These are phyloP conservation scores for Gibbula magus DNA, from an alignment of 2,888 invertebrate species.

Conservation along the genomic window DNA sequence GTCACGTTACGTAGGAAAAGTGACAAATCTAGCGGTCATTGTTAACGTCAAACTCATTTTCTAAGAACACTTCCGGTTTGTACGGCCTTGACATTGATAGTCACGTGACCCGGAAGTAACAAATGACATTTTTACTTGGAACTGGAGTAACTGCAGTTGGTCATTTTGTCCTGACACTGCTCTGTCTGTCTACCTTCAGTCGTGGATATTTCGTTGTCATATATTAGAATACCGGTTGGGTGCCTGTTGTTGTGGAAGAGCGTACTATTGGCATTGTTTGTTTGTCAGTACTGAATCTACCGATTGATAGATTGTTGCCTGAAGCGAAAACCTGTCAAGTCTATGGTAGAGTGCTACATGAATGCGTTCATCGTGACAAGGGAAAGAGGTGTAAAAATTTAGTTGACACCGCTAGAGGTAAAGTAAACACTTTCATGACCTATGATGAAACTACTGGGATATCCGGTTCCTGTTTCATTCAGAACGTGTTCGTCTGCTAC, in stretches of 20 bases:
- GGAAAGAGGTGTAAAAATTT: no score
- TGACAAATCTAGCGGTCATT: background rate
- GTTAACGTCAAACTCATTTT: background rate
- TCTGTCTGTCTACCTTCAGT: no score
- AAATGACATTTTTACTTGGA: background rate
- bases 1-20: no score
- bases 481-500: conserved; percentile 15
- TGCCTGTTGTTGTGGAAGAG: no score
- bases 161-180: background rate
- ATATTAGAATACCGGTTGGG: no score
- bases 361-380: no score
- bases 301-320: no score
- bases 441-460: conserved; percentile 2
- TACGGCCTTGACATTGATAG: background rate
- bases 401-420: background rate
- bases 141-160: background rate
- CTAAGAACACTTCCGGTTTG: background rate
- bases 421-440: background rate
- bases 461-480: conserved; percentile 21
- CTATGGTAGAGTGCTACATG: no score
- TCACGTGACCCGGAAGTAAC: background rate
- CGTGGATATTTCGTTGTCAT: no score
- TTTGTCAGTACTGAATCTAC: no score
- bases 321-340: no score
- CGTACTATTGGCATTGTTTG: no score